A percentile compares a stretch with the other conserved stretches of the same genome.
Conservation (phyloP, 2,113 vertebrate species). For the Sinocyclocheilus maitianheensis region DNA sequence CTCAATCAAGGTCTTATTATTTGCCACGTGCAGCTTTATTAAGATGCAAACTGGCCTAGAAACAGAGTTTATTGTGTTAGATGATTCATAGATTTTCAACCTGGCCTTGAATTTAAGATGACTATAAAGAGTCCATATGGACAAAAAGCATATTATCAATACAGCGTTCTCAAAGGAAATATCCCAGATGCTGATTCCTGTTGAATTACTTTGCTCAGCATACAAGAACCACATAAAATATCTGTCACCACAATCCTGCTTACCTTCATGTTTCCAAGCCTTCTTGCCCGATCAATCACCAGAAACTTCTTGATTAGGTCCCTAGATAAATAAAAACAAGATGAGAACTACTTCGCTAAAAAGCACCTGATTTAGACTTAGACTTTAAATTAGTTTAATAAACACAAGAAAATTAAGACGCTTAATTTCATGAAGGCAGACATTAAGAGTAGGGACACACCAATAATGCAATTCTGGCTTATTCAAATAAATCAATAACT, state of each 20-base stretch:
- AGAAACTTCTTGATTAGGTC: conserved; percentile 96
- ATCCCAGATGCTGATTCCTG: neutral
- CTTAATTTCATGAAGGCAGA: no score
- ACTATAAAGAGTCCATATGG: neutral
- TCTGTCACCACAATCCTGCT: conserved; percentile 50
- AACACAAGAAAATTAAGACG: no score
- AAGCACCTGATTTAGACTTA: neutral
- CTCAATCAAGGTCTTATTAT: neutral
- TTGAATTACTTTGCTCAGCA: neutral
- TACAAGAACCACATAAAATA: neutral
- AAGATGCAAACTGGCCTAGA: neutral
- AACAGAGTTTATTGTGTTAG: neutral
- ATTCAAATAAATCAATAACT: no score
- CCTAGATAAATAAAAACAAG: conserved; percentile 67
- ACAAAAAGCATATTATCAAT: no score
- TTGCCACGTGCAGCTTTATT: neutral
- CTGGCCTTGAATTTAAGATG: neutral
- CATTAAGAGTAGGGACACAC: no score
- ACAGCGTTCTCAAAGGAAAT: neutral
- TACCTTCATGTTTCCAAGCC: conserved; percentile 97
- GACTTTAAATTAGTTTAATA: neutral
- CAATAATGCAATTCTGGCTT: no score
- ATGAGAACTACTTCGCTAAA: conserved; percentile 18
- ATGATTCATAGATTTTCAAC: neutral
- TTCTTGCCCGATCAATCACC: conserved; percentile 88